Evolutionary conservation across 2,113 vertebrate genomes (phyloP), one percentile per base, ranked within the genome.

Genomic region (Bufo gargarizans): DNA sequence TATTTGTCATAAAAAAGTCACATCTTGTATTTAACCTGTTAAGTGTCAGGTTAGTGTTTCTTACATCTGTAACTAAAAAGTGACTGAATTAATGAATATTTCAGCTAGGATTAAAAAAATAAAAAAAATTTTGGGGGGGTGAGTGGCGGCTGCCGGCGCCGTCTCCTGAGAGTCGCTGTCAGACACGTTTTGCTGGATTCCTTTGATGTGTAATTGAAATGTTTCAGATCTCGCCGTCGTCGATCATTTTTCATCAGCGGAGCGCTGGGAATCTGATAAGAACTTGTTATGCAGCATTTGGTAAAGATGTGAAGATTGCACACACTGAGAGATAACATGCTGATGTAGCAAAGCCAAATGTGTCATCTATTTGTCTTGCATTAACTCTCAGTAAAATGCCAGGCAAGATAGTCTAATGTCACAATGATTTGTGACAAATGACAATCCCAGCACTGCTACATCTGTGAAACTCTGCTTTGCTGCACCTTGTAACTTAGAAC

Each of bases 181-280:
- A 69, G n/a, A 65, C 65, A 12, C 3, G n/a, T 69, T 69, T 12
- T 8, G 11, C 69, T 4, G 22, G 20, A 45, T 72, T 72, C 69
- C 69, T 72, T 72, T 72, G 69, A 72, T 71, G 67, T 14, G n/a
- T 71, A 71, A 71, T 33, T 71, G 67, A 71, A 67, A 67, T 67
- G 65, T 67, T 67, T n/a, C 65, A 22, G 65, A 71, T 71, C 67
- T 71, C 11, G 22, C 2, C 17, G 16, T 33, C 22, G n/a, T 33
- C 4, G 67, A 13, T 43, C 11, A 2, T 43, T 43, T 71, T 3
- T 3, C 11, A 7, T 33, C 33, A 33, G 33, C 33, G 33, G 33
- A 33, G 33, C 43, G 9, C 13, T 71, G 11, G 43, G 4, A 12
- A 71, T 43, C 67, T 71, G 67, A 45, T 72, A 45, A 45, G 14